Evolutionary conservation across 2,888 invertebrate species (phyloP), one percentile per base, ranked within the genome.

Genomic region (Anoncus sp.): DNA sequence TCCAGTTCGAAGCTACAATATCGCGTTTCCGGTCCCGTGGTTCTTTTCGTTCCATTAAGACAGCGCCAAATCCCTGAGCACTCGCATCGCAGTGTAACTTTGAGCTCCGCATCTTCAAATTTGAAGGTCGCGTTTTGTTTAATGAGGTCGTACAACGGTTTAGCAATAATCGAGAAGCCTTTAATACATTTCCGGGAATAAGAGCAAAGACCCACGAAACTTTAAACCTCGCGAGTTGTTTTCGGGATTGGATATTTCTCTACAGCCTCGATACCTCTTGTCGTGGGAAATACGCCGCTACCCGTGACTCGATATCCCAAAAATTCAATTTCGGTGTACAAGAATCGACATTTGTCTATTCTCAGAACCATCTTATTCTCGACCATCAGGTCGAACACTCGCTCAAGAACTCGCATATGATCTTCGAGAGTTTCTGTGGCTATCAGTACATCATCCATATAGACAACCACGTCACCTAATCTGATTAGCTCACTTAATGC

Each of bases 1-100:
- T 90, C 88, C n/a, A 89, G 57, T 62, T 89, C 88, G 67, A 84
- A 90, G 76, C 87, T 87, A 71, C 88, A 85, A 62, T 87, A 88
- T 27, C 80, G 85, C 0, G 82, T 70, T 75, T 89, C 87, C 0
- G 45, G 38, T 0, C 81, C 81, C 1, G 83, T 85, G 1, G 87
- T 86, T 24, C 84, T 76, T 66, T 86, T 86, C 7, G 87, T 73
- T 90, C n/a, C n/a, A n/a, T n/a, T n/a, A n/a, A n/a, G n/a, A n/a
- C n/a, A n/a, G n/a, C n/a, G n/a, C n/a, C n/a, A n/a, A n/a, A n/a
- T n/a, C n/a, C n/a, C n/a, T n/a, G n/a, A n/a, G n/a, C n/a, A n/a
- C n/a, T n/a, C n/a, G n/a, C n/a, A n/a, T n/a, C n/a, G n/a, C n/a
- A n/a, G n/a, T n/a, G n/a, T n/a, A n/a, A n/a, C n/a, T n/a, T n/a